phyloP scores from a whole-genome alignment of 1,140 invertebrate genomes.

The Cotesia typhae region DNA sequence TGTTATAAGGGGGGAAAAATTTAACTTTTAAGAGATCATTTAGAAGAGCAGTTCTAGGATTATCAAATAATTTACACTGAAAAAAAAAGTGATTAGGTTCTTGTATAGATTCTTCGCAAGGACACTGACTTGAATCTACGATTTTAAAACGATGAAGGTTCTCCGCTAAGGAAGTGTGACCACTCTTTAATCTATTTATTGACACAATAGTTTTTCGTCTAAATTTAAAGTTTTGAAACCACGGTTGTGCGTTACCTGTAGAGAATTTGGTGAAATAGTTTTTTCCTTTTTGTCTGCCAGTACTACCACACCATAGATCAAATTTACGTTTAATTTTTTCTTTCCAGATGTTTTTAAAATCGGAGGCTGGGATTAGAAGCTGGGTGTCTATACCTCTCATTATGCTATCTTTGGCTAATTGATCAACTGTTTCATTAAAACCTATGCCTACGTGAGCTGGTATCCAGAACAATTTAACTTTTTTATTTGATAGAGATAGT shows the following conservation, averaged over 20 bases:
- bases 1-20: no score
- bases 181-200: slow-evolving; percentile 19
- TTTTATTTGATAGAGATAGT: not conserved
- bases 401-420: slow-evolving; percentile 1
- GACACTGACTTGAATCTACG: slow-evolving; percentile 17
- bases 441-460: slow-evolving; percentile 20
- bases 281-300: not conserved
- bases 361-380: slow-evolving; percentile 6
- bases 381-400: not conserved
- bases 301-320: slow-evolving; percentile 4
- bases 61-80: slow-evolving; percentile 25
- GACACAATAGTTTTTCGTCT: slow-evolving; percentile 22
- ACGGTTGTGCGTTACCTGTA: not conserved
- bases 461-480: slow-evolving; percentile 19
- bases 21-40: no score
- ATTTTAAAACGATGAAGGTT: slow-evolving; percentile 35
- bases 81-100: slow-evolving; percentile 36
- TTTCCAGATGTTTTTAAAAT: slow-evolving; percentile 16
- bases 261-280: slow-evolving; percentile 6
- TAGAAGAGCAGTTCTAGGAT: no score
- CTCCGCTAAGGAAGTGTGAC: slow-evolving; percentile 19
- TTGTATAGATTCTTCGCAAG: slow-evolving; percentile 26
- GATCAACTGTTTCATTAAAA: slow-evolving; percentile 18
- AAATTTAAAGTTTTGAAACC: slow-evolving; percentile 21
- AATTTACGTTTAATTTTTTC: not conserved